phyloP scores from a whole-genome alignment of 2,888 invertebrate genomes.

The Euclidia mi region DNA sequence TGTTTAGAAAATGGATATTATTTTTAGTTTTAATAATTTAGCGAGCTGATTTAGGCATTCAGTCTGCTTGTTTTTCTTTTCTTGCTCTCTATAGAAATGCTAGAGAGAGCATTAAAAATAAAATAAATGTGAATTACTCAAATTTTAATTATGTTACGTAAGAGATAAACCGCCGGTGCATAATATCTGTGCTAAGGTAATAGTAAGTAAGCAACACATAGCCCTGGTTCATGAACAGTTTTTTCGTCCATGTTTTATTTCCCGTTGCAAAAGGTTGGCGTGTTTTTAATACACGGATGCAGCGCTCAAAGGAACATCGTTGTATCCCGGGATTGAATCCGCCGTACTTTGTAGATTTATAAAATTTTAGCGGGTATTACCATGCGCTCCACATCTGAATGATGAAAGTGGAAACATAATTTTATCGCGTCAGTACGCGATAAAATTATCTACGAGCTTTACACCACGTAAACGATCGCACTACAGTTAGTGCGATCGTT shows the following conservation, averaged over 20 bases:
- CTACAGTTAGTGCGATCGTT: constrained; percentile 38
- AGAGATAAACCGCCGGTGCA: no score
- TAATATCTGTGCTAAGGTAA: constrained; percentile 2
- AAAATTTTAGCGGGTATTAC: constrained; percentile 68
- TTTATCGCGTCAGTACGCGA: no score
- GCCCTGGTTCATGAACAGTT: constrained; percentile 58
- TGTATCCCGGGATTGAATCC: constrained; percentile 67
- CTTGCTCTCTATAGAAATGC: no score
- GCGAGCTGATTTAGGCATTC: no score
- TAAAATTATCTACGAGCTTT: no score
- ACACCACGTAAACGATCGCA: no score
- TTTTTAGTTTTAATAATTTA: no score
- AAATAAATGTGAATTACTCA: no score
- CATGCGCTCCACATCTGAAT: constrained; percentile 50
- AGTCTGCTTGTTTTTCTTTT: no score
- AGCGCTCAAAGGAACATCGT: constrained; percentile 72
- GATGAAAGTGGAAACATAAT: constrained; percentile 53
- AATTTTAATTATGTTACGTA: no score
- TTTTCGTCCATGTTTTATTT: constrained; percentile 52
- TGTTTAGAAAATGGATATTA: no score
- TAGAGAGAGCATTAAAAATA: no score
- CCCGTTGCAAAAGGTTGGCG: constrained; percentile 52
- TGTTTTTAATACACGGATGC: constrained; percentile 61
- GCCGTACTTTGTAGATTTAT: constrained; percentile 73
- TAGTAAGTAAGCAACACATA: constrained; percentile 36